Conservation (phyloP, 2,888 invertebrate species). For the Protophormia terraenovae region DNA sequence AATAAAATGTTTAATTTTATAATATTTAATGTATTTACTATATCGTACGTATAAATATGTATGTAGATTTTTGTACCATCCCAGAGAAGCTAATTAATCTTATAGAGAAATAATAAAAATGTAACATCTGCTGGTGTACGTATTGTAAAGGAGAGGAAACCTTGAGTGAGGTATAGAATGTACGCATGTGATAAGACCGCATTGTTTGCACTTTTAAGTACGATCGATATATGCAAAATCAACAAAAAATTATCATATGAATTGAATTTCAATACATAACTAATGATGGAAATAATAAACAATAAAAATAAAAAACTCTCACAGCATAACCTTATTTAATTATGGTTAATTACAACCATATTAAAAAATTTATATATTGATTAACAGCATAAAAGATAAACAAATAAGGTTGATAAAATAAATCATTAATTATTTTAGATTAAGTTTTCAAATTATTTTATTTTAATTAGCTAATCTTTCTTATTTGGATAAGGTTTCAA, state of each 20-base stretch:
- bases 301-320: neutral
- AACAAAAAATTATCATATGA: neutral
- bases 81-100: no score
- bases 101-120: no score
- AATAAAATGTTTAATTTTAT: no score
- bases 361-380: slow-evolving; percentile 19
- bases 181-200: neutral
- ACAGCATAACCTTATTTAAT: neutral
- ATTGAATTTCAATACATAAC: neutral
- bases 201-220: no score
- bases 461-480: neutral
- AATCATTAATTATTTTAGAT: slow-evolving; percentile 22
- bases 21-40: no score
- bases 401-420: neutral
- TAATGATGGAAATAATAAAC: neutral
- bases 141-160: no score
- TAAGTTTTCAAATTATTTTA: slow-evolving; percentile 13
- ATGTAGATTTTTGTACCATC: no score
- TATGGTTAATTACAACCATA: slow-evolving; percentile 37
- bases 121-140: no score
- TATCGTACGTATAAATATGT: no score
- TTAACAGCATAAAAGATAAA: neutral
- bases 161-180: no score
- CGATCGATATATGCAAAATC: no score
- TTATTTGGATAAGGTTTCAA: slow-evolving; percentile 1